A percentile compares a stretch with the other conserved stretches of the same genome.
These are phyloP conservation scores for Hesperia comma DNA, from an alignment of 2,888 invertebrate genomes.

Conservation along the genomic window DNA sequence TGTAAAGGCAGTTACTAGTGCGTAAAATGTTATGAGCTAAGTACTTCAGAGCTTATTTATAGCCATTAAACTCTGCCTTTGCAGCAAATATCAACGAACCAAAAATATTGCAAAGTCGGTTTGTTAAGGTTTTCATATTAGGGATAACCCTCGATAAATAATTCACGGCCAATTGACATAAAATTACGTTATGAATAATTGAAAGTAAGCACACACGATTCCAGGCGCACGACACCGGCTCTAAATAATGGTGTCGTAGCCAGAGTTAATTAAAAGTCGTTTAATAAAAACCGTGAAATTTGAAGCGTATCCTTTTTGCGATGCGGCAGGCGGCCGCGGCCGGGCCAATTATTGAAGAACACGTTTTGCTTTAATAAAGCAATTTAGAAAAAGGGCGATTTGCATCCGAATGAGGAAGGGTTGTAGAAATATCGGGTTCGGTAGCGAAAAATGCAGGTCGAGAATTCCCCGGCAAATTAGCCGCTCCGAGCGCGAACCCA, in stretches of 20 bases:
- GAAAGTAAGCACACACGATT: conserved; percentile 27
- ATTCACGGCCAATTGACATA: conserved; percentile 30
- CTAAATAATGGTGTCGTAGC: conserved; percentile 50
- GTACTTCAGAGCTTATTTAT: no score
- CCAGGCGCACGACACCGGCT: conserved; percentile 27
- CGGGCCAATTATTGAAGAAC: conserved; percentile 64
- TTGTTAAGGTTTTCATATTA: not conserved
- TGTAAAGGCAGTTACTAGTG: no score
- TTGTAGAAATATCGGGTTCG: conserved; percentile 46
- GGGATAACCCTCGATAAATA: not conserved
- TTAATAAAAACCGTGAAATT: conserved; percentile 61
- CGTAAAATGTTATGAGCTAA: no score
- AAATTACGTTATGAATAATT: conserved; percentile 35
- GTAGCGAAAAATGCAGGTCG: conserved; percentile 24
- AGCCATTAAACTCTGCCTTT: no score
- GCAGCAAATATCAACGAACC: not conserved
- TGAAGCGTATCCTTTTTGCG: conserved; percentile 41
- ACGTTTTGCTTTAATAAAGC: conserved; percentile 80
- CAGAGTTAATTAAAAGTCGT: conserved; percentile 60
- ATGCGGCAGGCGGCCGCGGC: conserved; percentile 32
- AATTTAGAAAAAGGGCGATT: conserved; percentile 78
- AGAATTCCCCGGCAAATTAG: conserved; percentile 8
- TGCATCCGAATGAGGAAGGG: conserved; percentile 73
- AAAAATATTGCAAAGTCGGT: not conserved
- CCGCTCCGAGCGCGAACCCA: not conserved